phyloP scores from a whole-genome alignment of 1,140 invertebrate genomes.

The Drosophila albomicans region DNA sequence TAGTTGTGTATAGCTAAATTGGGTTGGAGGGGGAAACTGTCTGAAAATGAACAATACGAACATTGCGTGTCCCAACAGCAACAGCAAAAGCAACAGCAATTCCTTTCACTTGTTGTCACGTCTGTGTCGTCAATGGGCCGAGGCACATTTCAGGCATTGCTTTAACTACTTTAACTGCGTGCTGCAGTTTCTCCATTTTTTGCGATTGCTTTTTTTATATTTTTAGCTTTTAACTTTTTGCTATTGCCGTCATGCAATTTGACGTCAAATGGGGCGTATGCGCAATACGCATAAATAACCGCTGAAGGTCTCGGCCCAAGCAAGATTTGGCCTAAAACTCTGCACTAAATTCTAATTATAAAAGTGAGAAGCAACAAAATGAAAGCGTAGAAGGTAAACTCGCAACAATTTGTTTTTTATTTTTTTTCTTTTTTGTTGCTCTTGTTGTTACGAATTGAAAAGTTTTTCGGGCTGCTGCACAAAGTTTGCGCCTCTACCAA shows the following conservation, averaged over 20 bases:
- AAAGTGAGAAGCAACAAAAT: slow-evolving; percentile 19
- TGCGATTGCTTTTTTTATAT: slow-evolving; percentile 9
- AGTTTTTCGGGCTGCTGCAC: slow-evolving; percentile 27
- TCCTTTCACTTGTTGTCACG: slow-evolving; percentile 3
- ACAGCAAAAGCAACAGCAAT: background rate
- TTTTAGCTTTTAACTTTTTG: slow-evolving; percentile 39
- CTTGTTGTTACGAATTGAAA: slow-evolving; percentile 29
- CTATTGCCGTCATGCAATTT: slow-evolving; percentile 63
- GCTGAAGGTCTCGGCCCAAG: slow-evolving; percentile 29
- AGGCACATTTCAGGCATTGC: slow-evolving; percentile 19
- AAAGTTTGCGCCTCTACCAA: background rate
- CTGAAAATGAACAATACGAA: slow-evolving; percentile 29
- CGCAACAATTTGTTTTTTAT: slow-evolving; percentile 4
- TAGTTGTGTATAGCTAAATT: slow-evolving; percentile 10
- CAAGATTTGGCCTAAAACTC: slow-evolving; percentile 17
- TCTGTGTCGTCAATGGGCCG: slow-evolving; percentile 34
- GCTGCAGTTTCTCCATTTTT: slow-evolving; percentile 22
- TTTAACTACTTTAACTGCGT: slow-evolving; percentile 33
- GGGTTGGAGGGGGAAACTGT: slow-evolving; percentile 5
- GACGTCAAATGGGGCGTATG: slow-evolving; percentile 51
- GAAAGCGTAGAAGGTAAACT: slow-evolving; percentile 7
- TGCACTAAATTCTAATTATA: slow-evolving; percentile 55
- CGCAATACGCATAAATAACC: slow-evolving; percentile 26
- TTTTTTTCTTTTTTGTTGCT: background rate
- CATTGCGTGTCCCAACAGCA: slow-evolving; percentile 32